phyloP scores from a whole-genome alignment of 2,113 vertebrate species.

The Elgaria multicarinata region DNA sequence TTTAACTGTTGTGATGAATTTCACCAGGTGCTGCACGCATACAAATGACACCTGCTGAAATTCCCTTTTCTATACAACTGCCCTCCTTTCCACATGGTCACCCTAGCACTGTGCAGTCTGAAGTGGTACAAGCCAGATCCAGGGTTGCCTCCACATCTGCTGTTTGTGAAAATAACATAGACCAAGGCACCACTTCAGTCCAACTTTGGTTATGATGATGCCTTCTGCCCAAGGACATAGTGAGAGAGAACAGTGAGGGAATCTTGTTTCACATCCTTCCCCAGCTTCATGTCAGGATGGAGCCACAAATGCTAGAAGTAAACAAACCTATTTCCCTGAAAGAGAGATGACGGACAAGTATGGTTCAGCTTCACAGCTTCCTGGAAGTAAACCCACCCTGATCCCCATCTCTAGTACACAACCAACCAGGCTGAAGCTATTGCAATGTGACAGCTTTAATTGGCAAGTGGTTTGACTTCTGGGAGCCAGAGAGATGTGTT shows the following conservation, averaged over 20 bases:
- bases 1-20: too few species aligned
- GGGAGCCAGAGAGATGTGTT: background rate
- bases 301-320: background rate
- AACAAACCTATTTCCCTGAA: accelerated
- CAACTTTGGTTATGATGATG: background rate
- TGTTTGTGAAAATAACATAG: too few species aligned
- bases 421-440: background rate
- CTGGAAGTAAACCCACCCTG: accelerated
- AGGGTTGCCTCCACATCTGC: background rate
- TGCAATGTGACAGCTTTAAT: slow-evolving; percentile 39
- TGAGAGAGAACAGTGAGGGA: background rate
- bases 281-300: background rate
- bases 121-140: background rate
- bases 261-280: background rate
- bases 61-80: too few species aligned
- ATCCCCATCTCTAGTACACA: accelerated
- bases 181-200: background rate
- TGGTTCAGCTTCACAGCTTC: background rate
- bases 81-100: too few species aligned
- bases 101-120: background rate
- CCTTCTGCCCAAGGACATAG: background rate
- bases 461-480: slow-evolving; percentile 29
- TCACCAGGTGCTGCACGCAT: too few species aligned
- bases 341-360: slow-evolving; percentile 41
- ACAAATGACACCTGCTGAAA: too few species aligned